A percentile compares a stretch with the other conserved stretches of the same genome.
Conservation (phyloP, 2,888 invertebrate genomes). For the Deilephila elpenor region DNA sequence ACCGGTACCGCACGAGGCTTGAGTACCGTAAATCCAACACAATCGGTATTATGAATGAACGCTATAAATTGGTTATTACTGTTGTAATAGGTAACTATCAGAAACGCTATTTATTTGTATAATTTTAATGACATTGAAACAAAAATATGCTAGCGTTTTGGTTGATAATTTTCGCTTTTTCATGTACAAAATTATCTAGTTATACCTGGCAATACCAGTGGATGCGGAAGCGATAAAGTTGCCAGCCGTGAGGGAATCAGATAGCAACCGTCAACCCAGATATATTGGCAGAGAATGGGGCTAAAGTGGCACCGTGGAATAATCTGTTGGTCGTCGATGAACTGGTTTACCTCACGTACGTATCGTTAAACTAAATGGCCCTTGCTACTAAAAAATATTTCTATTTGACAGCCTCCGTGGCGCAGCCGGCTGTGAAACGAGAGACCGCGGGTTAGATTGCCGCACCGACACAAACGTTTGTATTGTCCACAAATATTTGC, state of each 20-base stretch:
- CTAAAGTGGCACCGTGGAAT: slow-evolving; percentile 57
- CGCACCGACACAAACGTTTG: no score
- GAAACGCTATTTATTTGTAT: neutral
- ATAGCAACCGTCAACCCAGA: slow-evolving; percentile 66
- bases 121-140: no score
- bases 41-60: neutral
- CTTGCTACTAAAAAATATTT: slow-evolving; percentile 2
- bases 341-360: slow-evolving; percentile 32
- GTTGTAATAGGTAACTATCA: neutral
- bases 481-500: no score
- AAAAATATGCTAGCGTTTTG: neutral
- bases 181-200: neutral
- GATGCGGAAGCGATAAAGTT: slow-evolving; percentile 74
- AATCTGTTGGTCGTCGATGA: slow-evolving; percentile 43
- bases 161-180: neutral
- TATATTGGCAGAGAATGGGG: slow-evolving; percentile 67
- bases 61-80: neutral
- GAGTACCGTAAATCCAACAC: neutral
- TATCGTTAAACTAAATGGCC: slow-evolving; percentile 4
- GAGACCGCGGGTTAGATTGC: no score
- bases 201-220: slow-evolving; percentile 35
- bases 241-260: slow-evolving; percentile 74
- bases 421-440: no score
- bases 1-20: neutral
- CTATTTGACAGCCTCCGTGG: no score